Evolutionary conservation across 2,888 invertebrate genomes (phyloP), one percentile per base, ranked within the genome.

Genomic region (Eledone cirrhosa): DNA sequence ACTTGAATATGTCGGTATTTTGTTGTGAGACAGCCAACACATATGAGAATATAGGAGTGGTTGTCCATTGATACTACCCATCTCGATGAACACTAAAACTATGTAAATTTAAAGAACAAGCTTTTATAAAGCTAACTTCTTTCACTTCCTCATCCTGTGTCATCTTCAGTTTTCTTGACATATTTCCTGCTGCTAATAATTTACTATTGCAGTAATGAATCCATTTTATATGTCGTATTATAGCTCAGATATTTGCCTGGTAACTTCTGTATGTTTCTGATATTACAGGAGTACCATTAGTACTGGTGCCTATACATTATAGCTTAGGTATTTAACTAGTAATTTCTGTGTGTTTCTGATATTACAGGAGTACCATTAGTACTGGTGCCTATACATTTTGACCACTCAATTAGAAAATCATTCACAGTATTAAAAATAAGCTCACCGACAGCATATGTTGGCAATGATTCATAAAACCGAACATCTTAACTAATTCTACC

Each of bases 1-100:
- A 76, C 22, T 76, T 14, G 47, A 48, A 47, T 48, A 48, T 76
- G 27, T 48, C 24, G 47, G 76, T 27, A 76, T 48, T 47, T 76
- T 76, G 1, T 27, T 48, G 24, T 2, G 14, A 16, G 47, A 76
- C 76, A 76, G 41, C 47, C 76, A 76, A 48, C 48, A 48, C 16
- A 24, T 48, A 24, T 76, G 48, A 7, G 76, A 76, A 29, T 41
- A 48, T 1, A 48, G n/a, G 24, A 47, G 48, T 16, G 47, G 24
- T 29, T 47, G 47, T 48, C 47, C 47, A 22, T 76, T 24, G 11
- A 24, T 48, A 14, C 48, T 48, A 4, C 76, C 76, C 76, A 76
- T 76, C 29, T 47, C 76, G 24, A 27, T 47, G 47, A 41, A 72
- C 13, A 41, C n/a, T 72, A 72, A 72, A 41, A 8, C 29, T 24